Evolutionary conservation across 2,797 vertebrate genomes (phyloP), one percentile per base, ranked within the genome.

Genomic region (Hippocampus kuda): DNA sequence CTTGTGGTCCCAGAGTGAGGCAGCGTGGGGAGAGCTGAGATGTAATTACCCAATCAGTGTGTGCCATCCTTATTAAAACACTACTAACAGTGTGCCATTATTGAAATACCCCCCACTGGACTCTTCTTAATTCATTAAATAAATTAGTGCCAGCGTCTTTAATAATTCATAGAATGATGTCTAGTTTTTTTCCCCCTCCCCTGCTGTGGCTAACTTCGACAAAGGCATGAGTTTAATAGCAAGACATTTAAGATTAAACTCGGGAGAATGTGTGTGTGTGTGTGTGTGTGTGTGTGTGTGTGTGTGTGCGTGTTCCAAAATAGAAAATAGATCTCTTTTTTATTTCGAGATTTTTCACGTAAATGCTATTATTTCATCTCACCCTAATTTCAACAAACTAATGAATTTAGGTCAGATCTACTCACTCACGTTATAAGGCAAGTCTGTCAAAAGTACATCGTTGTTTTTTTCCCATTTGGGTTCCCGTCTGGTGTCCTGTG

Each of bases 91-190:
- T 89, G 89, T 91, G 93, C 91, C 89, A 93, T 94, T 94, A 93
- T 93, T 94, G 92, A 94, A 93, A 88, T 88, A 84, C 88, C 86
- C 91, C 89, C 82, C 88, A 88, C 86, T 73, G 90, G 90, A 91
- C 89, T 90, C 88, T 92, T 93, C 91, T 91, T 94, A 92, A 93
- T 94, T 93, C 89, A 93, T 93, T 93, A 92, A 92, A 90, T 93
- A 93, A 92, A 92, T 92, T 92, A 91, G 88, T 90, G 84, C 89
- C 85, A 86, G 85, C 70, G 81, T 83, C 76, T 89, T 94, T 91
- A 93, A 92, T 94, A 93, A 94, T 94, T 93, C 91, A 94, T 90
- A 88, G 76, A 74, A 79, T 84, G 84, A 88, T 89, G 85, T 91
- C 90, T 92, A 78, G 34, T 78, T 79, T 20, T 30, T 44, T 41